Evolutionary conservation across 2,888 invertebrate genomes (phyloP).

Genomic region (Pristionchus entomophagus): DNA sequence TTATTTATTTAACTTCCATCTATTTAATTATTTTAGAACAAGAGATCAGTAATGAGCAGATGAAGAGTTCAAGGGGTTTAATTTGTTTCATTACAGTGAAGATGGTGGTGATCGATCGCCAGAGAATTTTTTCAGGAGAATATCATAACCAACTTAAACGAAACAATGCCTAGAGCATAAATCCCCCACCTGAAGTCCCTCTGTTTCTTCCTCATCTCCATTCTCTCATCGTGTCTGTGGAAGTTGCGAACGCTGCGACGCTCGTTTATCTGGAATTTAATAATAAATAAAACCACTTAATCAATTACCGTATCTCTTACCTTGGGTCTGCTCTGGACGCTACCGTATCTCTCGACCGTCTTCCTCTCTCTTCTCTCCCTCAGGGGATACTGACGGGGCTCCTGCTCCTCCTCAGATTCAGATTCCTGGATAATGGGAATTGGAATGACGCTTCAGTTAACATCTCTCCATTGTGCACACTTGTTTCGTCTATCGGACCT

Average conservation of each 20-base stretch:
- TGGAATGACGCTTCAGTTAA: neutral
- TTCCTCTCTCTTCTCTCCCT: conserved; percentile 39
- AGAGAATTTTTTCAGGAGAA: neutral
- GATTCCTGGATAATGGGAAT: neutral
- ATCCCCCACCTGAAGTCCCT: conserved; percentile 28
- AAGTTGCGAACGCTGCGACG: neutral
- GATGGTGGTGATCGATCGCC: neutral
- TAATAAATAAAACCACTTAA: neutral
- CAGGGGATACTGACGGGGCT: conserved; percentile 52
- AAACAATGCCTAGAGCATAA: no score
- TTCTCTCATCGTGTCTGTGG: conserved; percentile 48
- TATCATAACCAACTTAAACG: no score
- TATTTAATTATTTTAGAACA: no score
- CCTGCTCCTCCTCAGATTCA: conserved; percentile 45
- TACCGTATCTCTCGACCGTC: conserved; percentile 52
- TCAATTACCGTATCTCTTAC: neutral
- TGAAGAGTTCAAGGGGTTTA: no score
- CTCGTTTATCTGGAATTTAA: conserved; percentile 1
- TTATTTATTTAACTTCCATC: no score
- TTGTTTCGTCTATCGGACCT: neutral
- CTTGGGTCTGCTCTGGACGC: neutral
- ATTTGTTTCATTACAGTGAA: no score
- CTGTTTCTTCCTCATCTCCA: neutral
- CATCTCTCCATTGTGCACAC: neutral
- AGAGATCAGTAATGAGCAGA: no score